Base-by-base conservation (phyloP, 2,113 vertebrate species). In the Octodon degus region DNA sequence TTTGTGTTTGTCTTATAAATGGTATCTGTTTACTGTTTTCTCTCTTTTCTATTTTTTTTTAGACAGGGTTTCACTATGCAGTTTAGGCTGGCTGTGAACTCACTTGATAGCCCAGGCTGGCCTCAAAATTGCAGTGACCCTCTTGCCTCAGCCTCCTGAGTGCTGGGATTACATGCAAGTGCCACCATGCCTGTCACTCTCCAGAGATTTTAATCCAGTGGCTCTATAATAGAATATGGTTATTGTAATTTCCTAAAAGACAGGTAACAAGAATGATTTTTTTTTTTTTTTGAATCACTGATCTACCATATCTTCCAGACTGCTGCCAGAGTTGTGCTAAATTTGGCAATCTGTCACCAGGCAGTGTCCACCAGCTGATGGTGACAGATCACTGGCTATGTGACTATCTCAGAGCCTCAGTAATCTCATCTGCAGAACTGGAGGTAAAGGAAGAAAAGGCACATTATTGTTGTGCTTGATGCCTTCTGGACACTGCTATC, bases 181-280 rank as follows among this genome's bases (percentile, higher is more conserved):
- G 7, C 6, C 76, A 50, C 76, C 13, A 17, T 2, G 13, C 6
- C 27, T 27, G 14, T 16, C 7, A 16, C 43, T 90, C 16, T 37
- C 43, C 55, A 76, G 90, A 60, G 84, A 65, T 17, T 80, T 20
- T 53, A 63, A 84, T 25, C 77, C 22, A n/a, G 34, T 72, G 80
- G 50, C n/a, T 60, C 67, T 79, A 30, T 30, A 63, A 60, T 50
- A 55, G 67, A 77, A 92, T n/a, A 87, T 0, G 60, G 37, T 37
- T 50, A 87, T 0, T 43, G 25, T 43, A 86, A 47, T 82, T 92
- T 96, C 86, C 20, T 74, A 94, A 74, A 90, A 92, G 67, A 86
- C 43, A 24, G 81, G 62, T 82, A 50, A 70, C 11, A 10, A 50
- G 17, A 17, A 40, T 85, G 84, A 65, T 58, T 65, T 90, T 24